Percentiles rank a stretch among this genome's conserved stretches.
These are phyloP conservation scores for Oncorhynchus gorbuscha DNA, from an alignment of 2,113 vertebrate species.

Conservation along the genomic window DNA sequence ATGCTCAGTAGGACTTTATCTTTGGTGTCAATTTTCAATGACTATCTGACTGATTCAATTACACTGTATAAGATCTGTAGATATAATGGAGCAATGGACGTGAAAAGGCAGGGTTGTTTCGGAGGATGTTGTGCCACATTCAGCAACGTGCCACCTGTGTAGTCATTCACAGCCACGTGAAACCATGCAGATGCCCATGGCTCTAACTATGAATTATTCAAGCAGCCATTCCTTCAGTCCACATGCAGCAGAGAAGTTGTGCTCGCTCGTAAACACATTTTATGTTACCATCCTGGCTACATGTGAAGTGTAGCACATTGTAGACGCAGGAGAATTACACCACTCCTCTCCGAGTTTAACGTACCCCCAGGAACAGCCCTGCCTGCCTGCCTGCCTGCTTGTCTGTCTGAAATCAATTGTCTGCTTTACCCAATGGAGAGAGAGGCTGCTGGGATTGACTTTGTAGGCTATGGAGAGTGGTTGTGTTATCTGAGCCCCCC, in stretches of 20 bases:
- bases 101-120: conserved; percentile 27
- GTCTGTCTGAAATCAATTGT: background rate
- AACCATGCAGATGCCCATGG: conserved; percentile 66
- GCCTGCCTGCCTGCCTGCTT: background rate
- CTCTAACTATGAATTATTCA: conserved; percentile 79
- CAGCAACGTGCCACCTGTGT: conserved; percentile 55
- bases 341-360: conserved; percentile 50
- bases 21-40: conserved; percentile 53
- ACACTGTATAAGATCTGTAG: conserved; percentile 63
- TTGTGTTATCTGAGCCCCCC: background rate
- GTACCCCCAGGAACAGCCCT: conserved; percentile 43
- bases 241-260: conserved; percentile 61
- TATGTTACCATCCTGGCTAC: conserved; percentile 70
- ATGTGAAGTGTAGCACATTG: conserved; percentile 71
- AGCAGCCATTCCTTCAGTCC: conserved; percentile 51
- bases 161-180: conserved; percentile 65
- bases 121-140: conserved; percentile 61
- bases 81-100: conserved; percentile 24
- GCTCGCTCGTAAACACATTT: conserved; percentile 79
- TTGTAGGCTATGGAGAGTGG: background rate
- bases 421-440: background rate
- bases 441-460: background rate
- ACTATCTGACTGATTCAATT: conserved; percentile 63
- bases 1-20: conserved; percentile 42
- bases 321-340: conserved; percentile 69